phyloP scores from a whole-genome alignment of 2,797 vertebrate genomes.

The Enteromius mattozi region DNA sequence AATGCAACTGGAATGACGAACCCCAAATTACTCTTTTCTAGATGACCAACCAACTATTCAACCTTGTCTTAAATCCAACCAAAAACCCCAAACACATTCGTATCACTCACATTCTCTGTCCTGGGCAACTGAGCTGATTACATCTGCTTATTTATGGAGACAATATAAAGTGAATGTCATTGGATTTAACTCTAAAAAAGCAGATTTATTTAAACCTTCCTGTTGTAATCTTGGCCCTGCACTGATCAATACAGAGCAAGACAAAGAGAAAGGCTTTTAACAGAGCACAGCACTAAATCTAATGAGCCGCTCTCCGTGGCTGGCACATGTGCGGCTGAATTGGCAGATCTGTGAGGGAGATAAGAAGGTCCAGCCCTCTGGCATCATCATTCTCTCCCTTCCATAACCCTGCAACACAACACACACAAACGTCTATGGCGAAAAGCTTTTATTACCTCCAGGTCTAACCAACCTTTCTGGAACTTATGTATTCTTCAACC shows the following conservation, averaged over 20 bases:
- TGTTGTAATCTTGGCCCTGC: constrained; percentile 50
- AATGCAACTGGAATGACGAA: neutral
- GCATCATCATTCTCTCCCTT: constrained; percentile 9
- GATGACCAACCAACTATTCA: neutral
- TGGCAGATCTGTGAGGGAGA: constrained; percentile 59
- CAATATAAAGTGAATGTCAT: constrained; percentile 42
- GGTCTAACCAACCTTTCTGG: neutral
- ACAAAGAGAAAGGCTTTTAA: constrained; percentile 56
- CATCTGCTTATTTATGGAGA: constrained; percentile 51
- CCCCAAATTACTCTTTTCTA: neutral
- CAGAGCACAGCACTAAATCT: constrained; percentile 59
- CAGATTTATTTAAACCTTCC: constrained; percentile 59
- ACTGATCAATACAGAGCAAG: constrained; percentile 59
- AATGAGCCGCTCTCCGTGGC: constrained; percentile 52
- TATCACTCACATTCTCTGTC: neutral
- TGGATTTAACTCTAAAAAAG: constrained; percentile 54
- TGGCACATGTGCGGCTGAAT: constrained; percentile 58
- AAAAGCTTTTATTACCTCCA: constrained; percentile 37
- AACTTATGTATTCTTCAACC: neutral
- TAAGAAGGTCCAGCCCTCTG: constrained; percentile 40
- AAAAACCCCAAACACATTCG: neutral
- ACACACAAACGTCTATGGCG: constrained; percentile 37
- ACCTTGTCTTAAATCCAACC: neutral
- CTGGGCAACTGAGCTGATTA: neutral
- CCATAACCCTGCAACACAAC: constrained; percentile 13